Evolutionary conservation across 2,888 invertebrate genomes (phyloP), one percentile per base, ranked within the genome.

Genomic region (Blomia tropicalis): DNA sequence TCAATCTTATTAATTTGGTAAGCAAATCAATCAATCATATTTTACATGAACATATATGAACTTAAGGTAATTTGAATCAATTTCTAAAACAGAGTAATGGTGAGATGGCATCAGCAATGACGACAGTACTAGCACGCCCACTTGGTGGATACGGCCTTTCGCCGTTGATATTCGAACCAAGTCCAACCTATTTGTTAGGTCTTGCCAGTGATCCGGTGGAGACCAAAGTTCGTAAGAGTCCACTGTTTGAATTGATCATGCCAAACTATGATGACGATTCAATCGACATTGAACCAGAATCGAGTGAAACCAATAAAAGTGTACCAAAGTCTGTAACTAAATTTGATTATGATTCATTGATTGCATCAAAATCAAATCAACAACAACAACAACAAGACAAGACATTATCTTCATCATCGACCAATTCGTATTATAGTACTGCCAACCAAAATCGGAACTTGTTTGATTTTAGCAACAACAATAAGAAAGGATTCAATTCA

Each of bases 51-150:
- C n/a, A n/a, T n/a, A n/a, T n/a, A n/a, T n/a, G n/a, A n/a, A n/a
- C n/a, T n/a, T n/a, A n/a, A n/a, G n/a, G n/a, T n/a, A n/a, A n/a
- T n/a, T n/a, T n/a, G n/a, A n/a, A n/a, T n/a, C n/a, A n/a, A n/a
- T n/a, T n/a, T n/a, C n/a, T n/a, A n/a, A n/a, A n/a, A n/a, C n/a
- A n/a, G n/a, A n/a, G n/a, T n/a, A n/a, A n/a, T n/a, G n/a, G n/a
- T n/a, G 7, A 17, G 36, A 36, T 7, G 7, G 51, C 7, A 47
- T n/a, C 7, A 11, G 56, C 56, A 19, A 56, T 56, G 56, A 56
- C 56, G 30, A 56, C 56, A n/a, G 56, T 56, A 19, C 31, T 56
- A 25, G 56, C 56, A 22, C 56, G 56, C 1, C 56, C 56, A 36
- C 29, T 56, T 14, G 56, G 56, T 11, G 56, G 56, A 14, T 56